Evolutionary conservation across 1,140 invertebrate genomes (phyloP), one percentile per base, ranked within the genome.

Genomic region (Galleria mellonella): DNA sequence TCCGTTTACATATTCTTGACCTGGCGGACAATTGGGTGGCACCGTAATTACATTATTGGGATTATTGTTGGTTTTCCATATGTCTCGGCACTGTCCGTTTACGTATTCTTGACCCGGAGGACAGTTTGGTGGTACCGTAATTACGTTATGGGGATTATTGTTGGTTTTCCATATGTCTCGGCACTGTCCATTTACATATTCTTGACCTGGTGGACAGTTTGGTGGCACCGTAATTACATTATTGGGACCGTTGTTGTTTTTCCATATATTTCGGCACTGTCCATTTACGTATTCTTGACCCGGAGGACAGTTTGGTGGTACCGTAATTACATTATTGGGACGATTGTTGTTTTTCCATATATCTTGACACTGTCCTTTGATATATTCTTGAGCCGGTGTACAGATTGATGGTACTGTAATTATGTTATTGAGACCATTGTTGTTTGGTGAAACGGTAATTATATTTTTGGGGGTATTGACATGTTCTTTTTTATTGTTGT

Each of bases 291-390:
- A 53, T 41, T 56, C 17, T 44, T 72, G 58, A 7, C 63, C 63
- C 14, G 49, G 36, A 0, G 58, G 53, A 17, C 70, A 70, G 32
- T 70, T 70, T 3, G 52, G 7, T 28, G 69, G 69, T 6, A 67
- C 66, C 2, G 56, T 61, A 8, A 70, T 32, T 4, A 60, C 27
- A 32, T 62, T 62, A 10, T 10, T n/a, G 11, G 57, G 38, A 23
- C 27, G 38, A 43, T 56, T 68, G 68, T 72, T n/a, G 70, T 23
- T 23, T 23, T 23, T 23, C 17, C 17, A 23, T 23, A 23, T 17
- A 14, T 74, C 68, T 9, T 65, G 59, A 31, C 71, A 74, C 29
- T 46, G 49, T 41, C 71, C 71, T 35, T 72, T 72, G 39, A 72
- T 42, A n/a, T 51, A 53, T 41, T 56, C 17, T 44, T 72, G 61